Conservation (phyloP, 1,140 invertebrate species). For the Drosophila erecta region DNA sequence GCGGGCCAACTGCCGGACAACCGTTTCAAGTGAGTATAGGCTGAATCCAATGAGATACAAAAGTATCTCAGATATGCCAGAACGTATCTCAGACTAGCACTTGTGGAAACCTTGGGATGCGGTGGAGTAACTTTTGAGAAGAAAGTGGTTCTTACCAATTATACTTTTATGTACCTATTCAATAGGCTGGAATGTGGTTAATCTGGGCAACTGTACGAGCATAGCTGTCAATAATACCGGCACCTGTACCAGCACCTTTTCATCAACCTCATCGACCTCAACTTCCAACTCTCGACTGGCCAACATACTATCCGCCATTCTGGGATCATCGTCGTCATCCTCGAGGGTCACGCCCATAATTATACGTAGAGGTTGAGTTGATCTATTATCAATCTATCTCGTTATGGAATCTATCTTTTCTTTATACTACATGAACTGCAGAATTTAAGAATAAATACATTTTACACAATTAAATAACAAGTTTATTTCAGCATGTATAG, state of each 20-base stretch:
- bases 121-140: no score
- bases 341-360: conserved; percentile 36
- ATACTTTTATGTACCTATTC: neutral
- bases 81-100: no score
- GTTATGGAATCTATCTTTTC: no score
- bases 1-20: conserved; percentile 28
- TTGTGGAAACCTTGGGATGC: no score
- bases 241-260: conserved; percentile 39
- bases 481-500: neutral
- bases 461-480: neutral
- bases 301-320: conserved; percentile 29
- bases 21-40: conserved; percentile 31
- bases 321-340: conserved; percentile 28
- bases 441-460: neutral
- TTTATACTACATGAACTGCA: no score
- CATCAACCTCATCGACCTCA: conserved; percentile 14
- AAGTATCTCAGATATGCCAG: no score
- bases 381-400: no score
- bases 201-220: conserved; percentile 30
- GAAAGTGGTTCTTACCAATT: no score
- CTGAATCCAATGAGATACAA: neutral
- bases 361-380: conserved; percentile 17
- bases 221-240: conserved; percentile 18
- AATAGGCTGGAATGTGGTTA: conserved; percentile 33
- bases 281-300: neutral